These are phyloP conservation scores for Egretta garzetta DNA, from an alignment of 2,113 vertebrate genomes.

Conservation along the genomic window DNA sequence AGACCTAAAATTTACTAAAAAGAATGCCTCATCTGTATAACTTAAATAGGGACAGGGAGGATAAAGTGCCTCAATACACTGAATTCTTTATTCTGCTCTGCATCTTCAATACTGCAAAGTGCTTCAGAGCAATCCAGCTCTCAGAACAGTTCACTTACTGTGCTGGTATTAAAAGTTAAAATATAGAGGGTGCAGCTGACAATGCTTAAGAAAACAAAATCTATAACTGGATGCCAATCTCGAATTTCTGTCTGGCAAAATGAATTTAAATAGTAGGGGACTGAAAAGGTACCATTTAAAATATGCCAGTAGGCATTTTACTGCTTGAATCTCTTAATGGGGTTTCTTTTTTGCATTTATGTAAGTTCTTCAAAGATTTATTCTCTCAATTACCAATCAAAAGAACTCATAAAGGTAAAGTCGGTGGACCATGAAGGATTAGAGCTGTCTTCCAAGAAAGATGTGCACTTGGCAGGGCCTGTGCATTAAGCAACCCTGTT, in stretches of 20 bases:
- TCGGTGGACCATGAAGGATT: constrained; percentile 58
- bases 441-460: constrained; percentile 55
- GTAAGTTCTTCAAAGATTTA: constrained; percentile 73
- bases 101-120: background rate
- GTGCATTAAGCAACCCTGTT: background rate
- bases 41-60: background rate
- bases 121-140: background rate
- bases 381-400: constrained; percentile 74
- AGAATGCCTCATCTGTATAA: background rate
- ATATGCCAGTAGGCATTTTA: constrained; percentile 39
- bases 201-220: constrained; percentile 41
- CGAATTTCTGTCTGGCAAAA: constrained; percentile 42
- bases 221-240: constrained; percentile 28
- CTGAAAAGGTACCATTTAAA: constrained; percentile 46
- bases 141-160: background rate
- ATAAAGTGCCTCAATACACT: background rate
- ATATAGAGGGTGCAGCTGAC: constrained; percentile 25
- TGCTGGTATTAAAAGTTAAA: constrained; percentile 42
- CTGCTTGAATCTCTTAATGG: constrained; percentile 55
- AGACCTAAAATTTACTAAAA: background rate
- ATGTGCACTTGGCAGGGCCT: background rate
- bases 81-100: background rate
- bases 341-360: constrained; percentile 55
- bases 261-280: constrained; percentile 31
- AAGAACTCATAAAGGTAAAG: constrained; percentile 66